A percentile compares a stretch with the other conserved stretches of the same genome.
Conservation (phyloP, 2,113 vertebrate species). For the Opisthocomus hoazin region DNA sequence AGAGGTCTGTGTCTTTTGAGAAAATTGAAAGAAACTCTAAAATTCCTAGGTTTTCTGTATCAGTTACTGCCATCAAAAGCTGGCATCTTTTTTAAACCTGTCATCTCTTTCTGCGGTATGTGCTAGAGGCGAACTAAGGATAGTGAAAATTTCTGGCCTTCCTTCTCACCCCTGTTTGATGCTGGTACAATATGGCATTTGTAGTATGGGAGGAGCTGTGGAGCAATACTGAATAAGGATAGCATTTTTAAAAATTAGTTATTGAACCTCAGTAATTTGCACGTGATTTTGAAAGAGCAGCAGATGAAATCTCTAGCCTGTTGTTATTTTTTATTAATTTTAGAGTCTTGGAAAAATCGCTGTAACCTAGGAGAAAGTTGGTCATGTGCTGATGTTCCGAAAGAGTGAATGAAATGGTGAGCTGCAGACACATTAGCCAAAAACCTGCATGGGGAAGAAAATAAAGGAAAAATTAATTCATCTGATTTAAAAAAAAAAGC, state of each 20-base stretch:
- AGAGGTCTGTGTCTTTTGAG: background rate
- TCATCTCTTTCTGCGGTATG: background rate
- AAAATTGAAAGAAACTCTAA: background rate
- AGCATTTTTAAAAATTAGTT: background rate
- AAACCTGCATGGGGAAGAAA: background rate
- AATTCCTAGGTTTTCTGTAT: background rate
- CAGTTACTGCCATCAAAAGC: background rate
- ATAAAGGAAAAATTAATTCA: background rate
- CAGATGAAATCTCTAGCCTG: background rate
- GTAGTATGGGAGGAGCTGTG: rapidly evolving
- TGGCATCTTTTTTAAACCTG: background rate
- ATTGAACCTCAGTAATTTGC: background rate
- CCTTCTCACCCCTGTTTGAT: background rate
- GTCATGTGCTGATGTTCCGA: background rate
- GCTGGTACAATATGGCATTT: background rate
- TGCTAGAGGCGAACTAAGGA: background rate
- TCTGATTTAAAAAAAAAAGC: background rate
- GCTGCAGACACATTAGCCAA: background rate
- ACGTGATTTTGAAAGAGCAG: background rate
- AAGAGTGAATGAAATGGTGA: background rate
- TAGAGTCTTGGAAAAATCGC: background rate
- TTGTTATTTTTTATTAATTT: background rate
- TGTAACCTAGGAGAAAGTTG: background rate
- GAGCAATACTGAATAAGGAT: background rate
- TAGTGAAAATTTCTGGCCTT: background rate